Percentiles rank a stretch among this genome's conserved stretches.
These are phyloP conservation scores for Habrosyne pyritoides DNA, from an alignment of 2,888 invertebrate species.

Conservation along the genomic window DNA sequence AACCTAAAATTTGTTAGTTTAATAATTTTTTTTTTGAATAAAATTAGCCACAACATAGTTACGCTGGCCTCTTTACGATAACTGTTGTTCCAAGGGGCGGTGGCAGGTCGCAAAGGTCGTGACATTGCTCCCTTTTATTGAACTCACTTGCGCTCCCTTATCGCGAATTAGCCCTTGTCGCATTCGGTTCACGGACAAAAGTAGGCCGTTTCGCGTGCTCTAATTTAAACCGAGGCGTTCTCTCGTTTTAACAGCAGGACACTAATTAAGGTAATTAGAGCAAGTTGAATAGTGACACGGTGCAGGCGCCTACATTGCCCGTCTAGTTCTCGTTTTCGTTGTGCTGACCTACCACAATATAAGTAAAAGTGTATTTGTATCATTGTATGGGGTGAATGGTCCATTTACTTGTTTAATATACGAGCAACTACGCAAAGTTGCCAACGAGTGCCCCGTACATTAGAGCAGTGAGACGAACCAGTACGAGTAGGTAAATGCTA, in stretches of 20 bases:
- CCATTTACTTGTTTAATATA: not conserved
- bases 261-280: slow-evolving; percentile 76
- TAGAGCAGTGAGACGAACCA: slow-evolving; percentile 52
- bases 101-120: slow-evolving; percentile 48
- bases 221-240: slow-evolving; percentile 70
- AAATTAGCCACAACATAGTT: slow-evolving; percentile 27
- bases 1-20: too few relatives aligned
- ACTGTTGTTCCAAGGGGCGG: slow-evolving; percentile 53
- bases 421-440: slow-evolving; percentile 37
- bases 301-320: slow-evolving; percentile 33
- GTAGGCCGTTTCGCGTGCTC: slow-evolving; percentile 69
- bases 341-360: slow-evolving; percentile 12
- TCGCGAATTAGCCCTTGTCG: slow-evolving; percentile 73
- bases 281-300: slow-evolving; percentile 48
- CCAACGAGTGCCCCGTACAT: slow-evolving; percentile 59
- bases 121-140: slow-evolving; percentile 69
- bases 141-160: slow-evolving; percentile 70
- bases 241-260: slow-evolving; percentile 67
- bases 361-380: not conserved
- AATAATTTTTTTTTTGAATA: slow-evolving; percentile 24
- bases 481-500: slow-evolving; percentile 65
- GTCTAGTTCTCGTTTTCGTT: slow-evolving; percentile 16
- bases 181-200: slow-evolving; percentile 72
- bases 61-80: slow-evolving; percentile 52
- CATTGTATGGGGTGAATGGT: not conserved